A percentile compares a stretch with the other conserved stretches of the same genome.
Conservation (phyloP, 2,113 vertebrate genomes). For the Megaceryle maxima region DNA sequence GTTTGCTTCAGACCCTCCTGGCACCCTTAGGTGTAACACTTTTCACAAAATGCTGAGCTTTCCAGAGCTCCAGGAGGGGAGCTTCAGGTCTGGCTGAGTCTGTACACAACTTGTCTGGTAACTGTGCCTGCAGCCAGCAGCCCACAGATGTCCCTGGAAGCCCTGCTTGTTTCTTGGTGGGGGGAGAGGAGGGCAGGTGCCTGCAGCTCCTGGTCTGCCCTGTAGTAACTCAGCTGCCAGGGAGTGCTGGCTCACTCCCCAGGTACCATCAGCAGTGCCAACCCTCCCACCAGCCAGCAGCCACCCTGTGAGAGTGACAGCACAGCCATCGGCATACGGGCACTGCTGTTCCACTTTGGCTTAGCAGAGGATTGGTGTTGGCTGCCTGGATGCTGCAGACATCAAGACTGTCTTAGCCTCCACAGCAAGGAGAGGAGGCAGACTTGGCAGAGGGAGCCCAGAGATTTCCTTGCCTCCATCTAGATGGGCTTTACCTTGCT, state of each 20-base stretch:
- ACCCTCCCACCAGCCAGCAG: not conserved
- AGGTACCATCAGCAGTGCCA: not conserved
- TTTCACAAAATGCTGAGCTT: not conserved
- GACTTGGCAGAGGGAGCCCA: not conserved
- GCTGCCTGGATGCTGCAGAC: not conserved
- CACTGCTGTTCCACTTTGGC: not conserved
- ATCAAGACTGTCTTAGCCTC: not conserved
- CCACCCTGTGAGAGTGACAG: not conserved
- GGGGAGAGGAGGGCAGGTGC: not conserved
- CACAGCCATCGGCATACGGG: accelerated
- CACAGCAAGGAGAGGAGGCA: not conserved
- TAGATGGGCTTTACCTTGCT: constrained; percentile 33
- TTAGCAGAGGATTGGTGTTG: accelerated
- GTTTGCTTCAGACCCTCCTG: not conserved
- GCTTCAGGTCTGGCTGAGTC: accelerated
- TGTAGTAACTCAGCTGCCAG: not conserved
- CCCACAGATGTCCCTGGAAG: not conserved
- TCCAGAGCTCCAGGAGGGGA: not conserved
- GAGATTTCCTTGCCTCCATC: not conserved
- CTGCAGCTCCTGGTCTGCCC: not conserved
- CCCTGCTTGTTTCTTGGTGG: not conserved
- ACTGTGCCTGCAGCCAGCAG: not conserved
- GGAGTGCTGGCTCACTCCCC: not conserved
- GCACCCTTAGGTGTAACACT: not conserved
- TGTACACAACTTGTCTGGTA: too few species aligned